Evolutionary conservation across 2,797 vertebrate species (phyloP).

Genomic region (Amblyopsis hoosieri): DNA sequence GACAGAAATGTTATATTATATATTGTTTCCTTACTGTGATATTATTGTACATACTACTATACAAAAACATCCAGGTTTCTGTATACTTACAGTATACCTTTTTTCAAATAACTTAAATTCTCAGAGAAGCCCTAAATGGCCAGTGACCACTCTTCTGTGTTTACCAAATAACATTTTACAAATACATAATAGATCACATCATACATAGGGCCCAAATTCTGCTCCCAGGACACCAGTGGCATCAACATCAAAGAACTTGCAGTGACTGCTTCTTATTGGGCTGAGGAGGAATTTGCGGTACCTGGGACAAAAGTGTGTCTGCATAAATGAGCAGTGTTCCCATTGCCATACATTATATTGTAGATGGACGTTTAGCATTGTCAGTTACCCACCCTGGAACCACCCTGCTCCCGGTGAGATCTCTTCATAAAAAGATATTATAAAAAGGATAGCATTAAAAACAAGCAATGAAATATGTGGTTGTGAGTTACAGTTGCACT

Average conservation of each 20-base stretch:
- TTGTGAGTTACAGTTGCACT: too few species aligned
- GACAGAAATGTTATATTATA: too few species aligned
- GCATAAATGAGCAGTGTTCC: not conserved
- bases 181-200: conserved; percentile 8
- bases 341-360: not conserved
- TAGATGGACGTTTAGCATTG: not conserved
- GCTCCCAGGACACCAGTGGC: conserved; percentile 85
- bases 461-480: not conserved
- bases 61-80: too few species aligned
- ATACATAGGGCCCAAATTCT: conserved; percentile 84
- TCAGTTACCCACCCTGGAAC: conserved; percentile 81
- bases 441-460: not conserved
- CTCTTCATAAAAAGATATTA: conserved; percentile 61
- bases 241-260: conserved; percentile 89
- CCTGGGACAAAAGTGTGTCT: conserved; percentile 49
- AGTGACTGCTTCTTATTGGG: conserved; percentile 54
- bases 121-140: too few species aligned
- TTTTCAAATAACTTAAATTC: too few species aligned
- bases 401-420: conserved; percentile 81
- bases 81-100: too few species aligned
- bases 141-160: too few species aligned
- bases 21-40: too few species aligned
- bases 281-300: conserved; percentile 88
- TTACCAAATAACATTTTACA: not conserved
- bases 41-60: too few species aligned